phyloP scores from a whole-genome alignment of 2,113 vertebrate species.

The Odocoileus virginianus region DNA sequence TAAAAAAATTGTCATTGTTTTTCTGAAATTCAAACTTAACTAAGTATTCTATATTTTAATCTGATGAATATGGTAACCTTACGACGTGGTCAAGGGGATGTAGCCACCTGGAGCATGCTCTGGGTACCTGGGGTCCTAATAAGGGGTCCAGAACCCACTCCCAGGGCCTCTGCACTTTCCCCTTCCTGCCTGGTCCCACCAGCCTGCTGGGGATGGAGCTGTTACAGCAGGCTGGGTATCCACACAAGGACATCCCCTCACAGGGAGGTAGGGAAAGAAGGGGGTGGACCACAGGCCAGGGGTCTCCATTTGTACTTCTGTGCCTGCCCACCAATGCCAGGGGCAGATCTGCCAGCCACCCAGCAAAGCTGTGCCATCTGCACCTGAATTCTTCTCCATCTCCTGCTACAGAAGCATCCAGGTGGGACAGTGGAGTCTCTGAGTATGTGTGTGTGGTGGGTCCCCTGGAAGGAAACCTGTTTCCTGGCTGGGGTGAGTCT shows the following conservation, averaged over 20 bases:
- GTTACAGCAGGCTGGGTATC: background rate
- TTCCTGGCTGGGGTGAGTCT: background rate
- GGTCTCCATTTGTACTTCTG: background rate
- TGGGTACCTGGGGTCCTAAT: background rate
- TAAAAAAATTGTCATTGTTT: background rate
- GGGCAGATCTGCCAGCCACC: background rate
- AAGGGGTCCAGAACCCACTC: too few relatives aligned
- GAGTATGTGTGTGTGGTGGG: background rate
- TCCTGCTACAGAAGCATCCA: background rate
- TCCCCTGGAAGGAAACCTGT: background rate
- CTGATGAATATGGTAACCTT: background rate
- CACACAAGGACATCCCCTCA: background rate
- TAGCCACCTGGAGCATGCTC: background rate
- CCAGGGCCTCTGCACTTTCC: background rate
- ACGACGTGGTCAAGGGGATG: background rate
- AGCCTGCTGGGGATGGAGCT: background rate
- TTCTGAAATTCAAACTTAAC: background rate
- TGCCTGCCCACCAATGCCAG: background rate
- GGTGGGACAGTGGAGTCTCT: background rate
- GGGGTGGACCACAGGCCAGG: too few relatives aligned
- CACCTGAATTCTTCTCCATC: background rate
- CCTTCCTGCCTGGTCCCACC: background rate
- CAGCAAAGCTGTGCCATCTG: rapidly evolving
- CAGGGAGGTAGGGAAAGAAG: background rate
- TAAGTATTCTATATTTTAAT: background rate